Conservation (phyloP, 2,797 vertebrate genomes). For the Darevskia mixta region DNA sequence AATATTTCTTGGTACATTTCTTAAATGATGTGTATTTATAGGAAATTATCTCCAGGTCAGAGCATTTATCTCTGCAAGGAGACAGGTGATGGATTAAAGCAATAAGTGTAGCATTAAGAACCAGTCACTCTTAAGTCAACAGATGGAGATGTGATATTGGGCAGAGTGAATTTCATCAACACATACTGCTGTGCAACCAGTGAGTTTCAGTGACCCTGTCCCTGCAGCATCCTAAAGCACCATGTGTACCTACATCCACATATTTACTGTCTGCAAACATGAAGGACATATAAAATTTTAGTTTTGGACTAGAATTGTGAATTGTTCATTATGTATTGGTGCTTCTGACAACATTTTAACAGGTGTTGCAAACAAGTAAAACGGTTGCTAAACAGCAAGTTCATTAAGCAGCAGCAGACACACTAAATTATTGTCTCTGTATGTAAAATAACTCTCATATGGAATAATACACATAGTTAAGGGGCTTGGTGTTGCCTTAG, state of each 20-base stretch:
- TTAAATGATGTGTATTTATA: constrained; percentile 23
- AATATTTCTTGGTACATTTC: background rate
- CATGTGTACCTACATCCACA: background rate
- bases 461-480: background rate
- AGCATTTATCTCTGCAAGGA: background rate
- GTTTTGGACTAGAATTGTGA: background rate
- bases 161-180: background rate
- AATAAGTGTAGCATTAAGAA: background rate
- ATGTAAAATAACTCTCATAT: background rate
- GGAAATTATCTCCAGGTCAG: background rate
- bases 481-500: background rate
- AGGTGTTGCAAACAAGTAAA: background rate
- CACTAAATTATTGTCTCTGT: background rate
- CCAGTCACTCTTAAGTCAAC: background rate
- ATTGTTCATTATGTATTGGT: background rate
- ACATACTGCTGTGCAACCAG: background rate
- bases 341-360: background rate
- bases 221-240: background rate
- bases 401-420: background rate
- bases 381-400: background rate
- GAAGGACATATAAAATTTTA: background rate
- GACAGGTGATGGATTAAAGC: constrained; percentile 1
- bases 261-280: background rate
- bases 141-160: background rate
- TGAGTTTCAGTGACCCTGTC: background rate